Evolutionary conservation across 2,113 vertebrate genomes (phyloP).

Genomic region (Tympanuchus pallidicinctus): DNA sequence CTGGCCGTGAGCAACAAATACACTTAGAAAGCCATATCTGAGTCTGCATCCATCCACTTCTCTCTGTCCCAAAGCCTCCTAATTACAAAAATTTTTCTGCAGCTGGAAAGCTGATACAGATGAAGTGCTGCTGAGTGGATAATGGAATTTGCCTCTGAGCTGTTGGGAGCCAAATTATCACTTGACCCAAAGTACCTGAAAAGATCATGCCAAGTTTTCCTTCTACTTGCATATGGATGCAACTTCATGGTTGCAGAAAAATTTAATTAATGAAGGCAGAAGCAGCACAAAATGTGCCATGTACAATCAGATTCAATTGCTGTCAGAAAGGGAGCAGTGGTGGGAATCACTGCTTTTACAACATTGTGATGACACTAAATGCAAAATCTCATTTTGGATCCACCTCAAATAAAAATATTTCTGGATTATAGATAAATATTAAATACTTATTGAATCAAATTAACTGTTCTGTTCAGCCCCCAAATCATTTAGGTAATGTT

Average conservation of each 20-base stretch:
- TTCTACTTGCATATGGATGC: neutral
- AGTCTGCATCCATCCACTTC: neutral
- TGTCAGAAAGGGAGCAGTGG: neutral
- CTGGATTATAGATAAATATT: neutral
- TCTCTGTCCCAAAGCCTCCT: neutral
- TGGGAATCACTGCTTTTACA: conserved; percentile 21
- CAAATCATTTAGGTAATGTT: neutral
- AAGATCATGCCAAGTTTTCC: neutral
- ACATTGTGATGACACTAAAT: neutral
- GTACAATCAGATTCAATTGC: neutral
- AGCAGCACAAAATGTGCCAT: neutral
- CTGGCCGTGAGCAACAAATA: neutral
- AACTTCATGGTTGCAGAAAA: conserved; percentile 16
- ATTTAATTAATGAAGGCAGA: conserved; percentile 34
- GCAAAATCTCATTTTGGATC: neutral
- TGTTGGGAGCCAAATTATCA: conserved; percentile 37
- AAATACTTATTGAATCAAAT: neutral
- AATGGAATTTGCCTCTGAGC: conserved; percentile 18
- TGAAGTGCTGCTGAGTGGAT: neutral
- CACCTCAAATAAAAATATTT: neutral
- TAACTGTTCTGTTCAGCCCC: neutral
- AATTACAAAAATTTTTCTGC: neutral
- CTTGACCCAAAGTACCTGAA: conserved; percentile 35
- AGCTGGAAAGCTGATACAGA: conserved; percentile 10
- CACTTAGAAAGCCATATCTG: neutral